phyloP scores from a whole-genome alignment of 2,888 invertebrate species.

The Thymelicus acteon region DNA sequence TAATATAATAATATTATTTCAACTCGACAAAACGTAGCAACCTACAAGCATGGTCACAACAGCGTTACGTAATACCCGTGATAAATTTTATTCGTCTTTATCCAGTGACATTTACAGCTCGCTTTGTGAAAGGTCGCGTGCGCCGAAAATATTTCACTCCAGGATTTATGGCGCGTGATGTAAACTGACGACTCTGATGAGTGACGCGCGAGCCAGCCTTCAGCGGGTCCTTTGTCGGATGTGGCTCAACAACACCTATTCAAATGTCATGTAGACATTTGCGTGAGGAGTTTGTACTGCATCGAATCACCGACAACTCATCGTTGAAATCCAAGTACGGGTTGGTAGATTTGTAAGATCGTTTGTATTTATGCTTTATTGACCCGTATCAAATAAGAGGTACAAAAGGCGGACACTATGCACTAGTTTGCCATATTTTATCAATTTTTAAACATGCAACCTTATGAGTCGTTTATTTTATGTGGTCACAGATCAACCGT shows the following conservation, averaged over 20 bases:
- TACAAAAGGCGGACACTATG: no score
- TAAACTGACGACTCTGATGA: conserved; percentile 48
- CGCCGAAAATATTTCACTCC: conserved; percentile 58
- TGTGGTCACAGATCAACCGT: no score
- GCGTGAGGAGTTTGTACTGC: neutral
- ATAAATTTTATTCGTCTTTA: conserved; percentile 47
- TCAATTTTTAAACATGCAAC: no score
- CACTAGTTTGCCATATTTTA: no score
- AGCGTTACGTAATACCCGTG: conserved; percentile 39
- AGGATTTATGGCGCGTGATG: conserved; percentile 50
- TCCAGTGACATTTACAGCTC: conserved; percentile 52
- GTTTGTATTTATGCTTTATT: no score
- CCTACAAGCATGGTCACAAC: conserved; percentile 29
- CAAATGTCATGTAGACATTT: neutral
- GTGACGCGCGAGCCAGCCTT: conserved; percentile 56
- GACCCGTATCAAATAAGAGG: no score
- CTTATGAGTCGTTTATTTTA: no score
- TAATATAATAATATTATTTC: no score
- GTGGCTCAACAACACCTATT: conserved; percentile 6
- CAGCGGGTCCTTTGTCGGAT: conserved; percentile 34
- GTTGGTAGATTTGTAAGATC: no score
- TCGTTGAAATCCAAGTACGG: neutral
- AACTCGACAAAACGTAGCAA: conserved; percentile 1
- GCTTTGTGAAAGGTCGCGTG: conserved; percentile 54
- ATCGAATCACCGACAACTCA: neutral